These are phyloP conservation scores for Drosophila birchii DNA, from an alignment of 2,888 invertebrate species.

Conservation along the genomic window DNA sequence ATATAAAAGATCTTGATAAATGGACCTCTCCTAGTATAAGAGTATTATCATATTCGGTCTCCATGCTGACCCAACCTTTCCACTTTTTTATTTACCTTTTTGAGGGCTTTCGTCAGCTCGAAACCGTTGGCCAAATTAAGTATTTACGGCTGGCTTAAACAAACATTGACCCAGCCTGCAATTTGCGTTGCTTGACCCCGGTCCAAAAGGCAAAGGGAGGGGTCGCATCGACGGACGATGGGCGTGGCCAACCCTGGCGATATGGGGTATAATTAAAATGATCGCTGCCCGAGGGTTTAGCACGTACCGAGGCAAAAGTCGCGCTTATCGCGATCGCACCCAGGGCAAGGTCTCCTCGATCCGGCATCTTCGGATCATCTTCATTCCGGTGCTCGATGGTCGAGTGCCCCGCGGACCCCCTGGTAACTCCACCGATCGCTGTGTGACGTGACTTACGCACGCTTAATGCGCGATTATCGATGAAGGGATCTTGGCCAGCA, in stretches of 20 bases:
- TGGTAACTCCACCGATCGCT: not conserved
- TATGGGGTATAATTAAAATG: constrained; percentile 70
- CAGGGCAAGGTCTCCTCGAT: constrained; percentile 81
- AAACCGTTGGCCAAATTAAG: constrained; percentile 74
- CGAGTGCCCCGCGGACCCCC: constrained; percentile 13
- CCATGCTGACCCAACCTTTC: not conserved
- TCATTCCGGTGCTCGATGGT: constrained; percentile 3
- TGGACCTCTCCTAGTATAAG: not conserved
- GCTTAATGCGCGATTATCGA: constrained; percentile 78
- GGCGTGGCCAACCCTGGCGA: constrained; percentile 39
- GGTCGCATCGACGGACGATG: constrained; percentile 9
- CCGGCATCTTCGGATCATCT: constrained; percentile 31
- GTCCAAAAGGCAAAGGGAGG: not conserved
- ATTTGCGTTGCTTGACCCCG: constrained; percentile 78
- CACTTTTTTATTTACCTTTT: constrained; percentile 2
- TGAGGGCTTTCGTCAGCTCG: constrained; percentile 48
- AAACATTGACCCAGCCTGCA: constrained; percentile 75
- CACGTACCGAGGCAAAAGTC: constrained; percentile 80
- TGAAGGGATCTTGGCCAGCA: constrained; percentile 65
- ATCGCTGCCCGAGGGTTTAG: constrained; percentile 71
- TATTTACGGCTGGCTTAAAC: constrained; percentile 71
- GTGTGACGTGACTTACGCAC: constrained; percentile 77
- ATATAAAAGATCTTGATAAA: not conserved
- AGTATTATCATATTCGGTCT: constrained; percentile 8
- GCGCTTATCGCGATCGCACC: constrained; percentile 81